Evolutionary conservation across 2,888 invertebrate genomes (phyloP), one percentile per base, ranked within the genome.

Genomic region (Tenthredo livida): DNA sequence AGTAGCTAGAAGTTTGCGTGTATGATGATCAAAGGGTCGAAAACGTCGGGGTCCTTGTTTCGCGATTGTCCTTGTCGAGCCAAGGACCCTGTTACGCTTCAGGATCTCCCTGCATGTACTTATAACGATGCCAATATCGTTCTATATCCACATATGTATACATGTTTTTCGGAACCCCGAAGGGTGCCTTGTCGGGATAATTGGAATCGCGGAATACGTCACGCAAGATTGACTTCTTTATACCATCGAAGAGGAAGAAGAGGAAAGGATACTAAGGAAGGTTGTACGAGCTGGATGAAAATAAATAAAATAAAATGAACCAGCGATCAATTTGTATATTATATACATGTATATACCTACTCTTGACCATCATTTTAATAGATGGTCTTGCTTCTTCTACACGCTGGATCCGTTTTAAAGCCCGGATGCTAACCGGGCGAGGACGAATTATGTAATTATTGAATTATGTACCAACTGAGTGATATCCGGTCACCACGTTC

Each of bases 361-460:
- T 61, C 61, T 61, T 12, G 61, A 25, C 25, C 37, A 15, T 37
- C 25, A 10, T 25, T 21, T 40, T 15, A 73, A 73, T 43, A 10
- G 2, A 37, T 5, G 40, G 21, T 73, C 12, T 17, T n/a, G 6
- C 21, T 21, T 43, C 43, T 73, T 73, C 40, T n/a, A n/a, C 70
- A 12, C 17, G 33, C n/a, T n/a, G 70, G 37, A 70, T 61, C 25
- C n/a, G 40, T 73, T 73, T 73, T 40, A 73, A 43, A 37, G 72
- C 72, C 54, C 70, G 70, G 70, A 70, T 70, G 70, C 29, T n/a
- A 37, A n/a, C 70, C 40, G 43, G 43, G 43, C 43, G 43, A 73
- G 72, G 72, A 73, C 43, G 72, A 73, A 73, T 73, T 73, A 73
- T 73, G 25, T 73, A 43, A 73, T 73, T 73, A 73, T 73, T 73